These are phyloP conservation scores for Tadarida brasiliensis DNA, from an alignment of 2,797 vertebrate species.

Conservation along the genomic window DNA sequence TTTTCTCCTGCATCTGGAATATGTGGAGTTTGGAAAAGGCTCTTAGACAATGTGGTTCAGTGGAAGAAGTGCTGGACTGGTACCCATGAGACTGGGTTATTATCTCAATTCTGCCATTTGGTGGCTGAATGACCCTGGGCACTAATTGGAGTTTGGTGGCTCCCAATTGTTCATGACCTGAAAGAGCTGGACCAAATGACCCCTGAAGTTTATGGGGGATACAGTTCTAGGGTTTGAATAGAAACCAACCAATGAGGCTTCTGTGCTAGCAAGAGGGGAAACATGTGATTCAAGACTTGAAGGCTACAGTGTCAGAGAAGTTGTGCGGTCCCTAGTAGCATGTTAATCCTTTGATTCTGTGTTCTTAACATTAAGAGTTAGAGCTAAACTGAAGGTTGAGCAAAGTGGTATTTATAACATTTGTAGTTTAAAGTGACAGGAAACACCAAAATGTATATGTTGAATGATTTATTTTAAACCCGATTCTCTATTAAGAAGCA, in stretches of 20 bases:
- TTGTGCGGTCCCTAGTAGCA: background rate
- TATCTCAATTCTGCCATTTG: slow-evolving; percentile 19
- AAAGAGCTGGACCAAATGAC: slow-evolving; percentile 52
- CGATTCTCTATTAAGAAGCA: background rate
- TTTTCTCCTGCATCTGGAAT: background rate
- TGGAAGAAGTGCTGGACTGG: background rate
- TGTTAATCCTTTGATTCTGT: background rate
- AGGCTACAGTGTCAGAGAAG: background rate
- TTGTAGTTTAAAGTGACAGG: background rate
- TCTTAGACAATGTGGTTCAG: background rate
- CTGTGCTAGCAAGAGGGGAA: background rate
- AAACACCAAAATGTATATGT: background rate
- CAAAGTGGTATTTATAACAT: background rate
- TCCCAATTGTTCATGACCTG: slow-evolving; percentile 53
- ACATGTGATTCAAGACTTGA: background rate
- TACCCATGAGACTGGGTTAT: background rate
- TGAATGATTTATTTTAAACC: background rate
- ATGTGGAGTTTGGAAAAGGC: slow-evolving; percentile 5
- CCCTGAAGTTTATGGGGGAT: slow-evolving; percentile 57
- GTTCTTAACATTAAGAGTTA: background rate
- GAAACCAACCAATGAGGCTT: slow-evolving; percentile 52
- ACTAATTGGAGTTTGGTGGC: slow-evolving; percentile 54
- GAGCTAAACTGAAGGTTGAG: background rate
- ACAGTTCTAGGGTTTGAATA: slow-evolving; percentile 61
- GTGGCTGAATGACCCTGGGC: slow-evolving; percentile 12